phyloP scores from a whole-genome alignment of 2,888 invertebrate genomes.

The Parnassius smintheus region DNA sequence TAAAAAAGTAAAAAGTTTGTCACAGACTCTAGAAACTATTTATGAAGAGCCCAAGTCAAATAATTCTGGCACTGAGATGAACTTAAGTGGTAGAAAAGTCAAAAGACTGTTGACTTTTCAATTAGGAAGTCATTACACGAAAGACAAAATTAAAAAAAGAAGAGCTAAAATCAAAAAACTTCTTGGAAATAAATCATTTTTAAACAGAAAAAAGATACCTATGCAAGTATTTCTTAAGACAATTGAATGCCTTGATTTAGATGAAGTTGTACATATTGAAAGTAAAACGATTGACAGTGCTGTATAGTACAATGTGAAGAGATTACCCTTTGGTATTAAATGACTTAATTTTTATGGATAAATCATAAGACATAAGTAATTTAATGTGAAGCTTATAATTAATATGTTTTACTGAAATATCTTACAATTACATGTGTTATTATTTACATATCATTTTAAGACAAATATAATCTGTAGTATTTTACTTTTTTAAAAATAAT shows the following conservation, averaged over 20 bases:
- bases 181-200: conserved; percentile 73
- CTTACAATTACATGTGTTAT: too few species aligned
- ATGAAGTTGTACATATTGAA: conserved; percentile 63
- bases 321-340: not conserved
- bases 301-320: not conserved
- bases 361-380: not conserved
- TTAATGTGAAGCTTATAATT: too few species aligned
- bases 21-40: conserved; percentile 83
- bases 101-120: conserved; percentile 82
- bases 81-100: conserved; percentile 78
- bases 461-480: too few species aligned
- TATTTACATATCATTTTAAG: too few species aligned
- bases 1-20: conserved; percentile 73
- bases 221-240: conserved; percentile 81
- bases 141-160: conserved; percentile 81
- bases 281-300: conserved; percentile 36
- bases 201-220: conserved; percentile 75
- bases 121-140: conserved; percentile 69
- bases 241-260: conserved; percentile 74
- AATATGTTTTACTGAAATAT: too few species aligned
- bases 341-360: not conserved
- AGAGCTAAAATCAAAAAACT: conserved; percentile 80
- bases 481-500: too few species aligned
- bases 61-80: conserved; percentile 57
- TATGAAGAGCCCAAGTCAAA: conserved; percentile 82